Percentiles rank a stretch among this genome's conserved stretches.
phyloP scores from a whole-genome alignment of 2,888 invertebrate genomes.

The Coleophora flavipennella region DNA sequence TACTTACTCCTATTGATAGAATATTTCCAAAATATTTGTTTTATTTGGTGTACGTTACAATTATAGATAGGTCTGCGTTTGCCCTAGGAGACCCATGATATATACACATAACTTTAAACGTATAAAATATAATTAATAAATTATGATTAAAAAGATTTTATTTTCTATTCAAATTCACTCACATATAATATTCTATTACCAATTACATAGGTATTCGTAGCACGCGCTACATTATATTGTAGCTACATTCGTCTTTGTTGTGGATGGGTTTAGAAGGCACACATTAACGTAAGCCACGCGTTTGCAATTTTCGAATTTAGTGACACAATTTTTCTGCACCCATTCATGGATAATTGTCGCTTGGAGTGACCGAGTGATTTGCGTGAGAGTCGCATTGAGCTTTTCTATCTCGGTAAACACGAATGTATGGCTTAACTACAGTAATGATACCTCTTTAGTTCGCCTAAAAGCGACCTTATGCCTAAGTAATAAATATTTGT shows the following conservation, averaged over 20 bases:
- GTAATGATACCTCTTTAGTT: background rate
- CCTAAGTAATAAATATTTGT: background rate
- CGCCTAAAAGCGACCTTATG: background rate
- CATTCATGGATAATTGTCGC: conserved; percentile 11
- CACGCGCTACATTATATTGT: conserved; percentile 12
- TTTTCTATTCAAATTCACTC: background rate
- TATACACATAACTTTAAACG: too few species aligned
- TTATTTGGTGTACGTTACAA: too few species aligned
- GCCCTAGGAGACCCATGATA: too few species aligned
- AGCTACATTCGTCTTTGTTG: background rate
- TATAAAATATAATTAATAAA: too few species aligned
- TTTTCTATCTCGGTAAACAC: conserved; percentile 9
- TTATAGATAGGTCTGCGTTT: too few species aligned
- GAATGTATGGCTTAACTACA: conserved; percentile 1
- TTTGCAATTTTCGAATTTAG: conserved; percentile 21
- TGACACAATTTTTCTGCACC: conserved; percentile 9
- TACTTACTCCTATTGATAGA: background rate
- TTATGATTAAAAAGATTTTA: too few species aligned
- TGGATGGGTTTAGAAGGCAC: background rate
- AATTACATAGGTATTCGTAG: conserved; percentile 1
- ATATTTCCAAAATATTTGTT: background rate
- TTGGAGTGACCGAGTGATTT: conserved; percentile 14
- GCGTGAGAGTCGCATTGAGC: conserved; percentile 22
- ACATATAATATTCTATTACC: background rate
- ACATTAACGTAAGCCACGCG: conserved; percentile 21